phyloP scores from a whole-genome alignment of 1,140 invertebrate genomes.

The Macrocentrus cingulum region DNA sequence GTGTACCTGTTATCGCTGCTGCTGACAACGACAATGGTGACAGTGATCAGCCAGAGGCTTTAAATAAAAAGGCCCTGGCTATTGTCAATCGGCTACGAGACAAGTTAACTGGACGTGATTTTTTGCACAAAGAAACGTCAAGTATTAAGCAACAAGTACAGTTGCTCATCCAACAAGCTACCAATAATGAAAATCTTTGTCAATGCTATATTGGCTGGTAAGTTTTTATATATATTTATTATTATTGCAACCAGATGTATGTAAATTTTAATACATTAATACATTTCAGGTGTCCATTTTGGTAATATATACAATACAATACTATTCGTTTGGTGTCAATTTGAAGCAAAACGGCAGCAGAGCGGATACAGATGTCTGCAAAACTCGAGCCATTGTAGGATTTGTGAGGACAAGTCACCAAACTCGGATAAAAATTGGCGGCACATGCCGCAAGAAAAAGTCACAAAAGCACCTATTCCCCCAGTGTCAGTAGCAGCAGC shows the following conservation, averaged over 20 bases:
- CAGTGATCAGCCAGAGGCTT: slow-evolving; percentile 71
- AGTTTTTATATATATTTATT: slow-evolving; percentile 17
- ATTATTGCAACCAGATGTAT: slow-evolving; percentile 1
- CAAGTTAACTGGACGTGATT: slow-evolving; percentile 92
- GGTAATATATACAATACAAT: slow-evolving; percentile 39
- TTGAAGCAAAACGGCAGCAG: slow-evolving; percentile 62
- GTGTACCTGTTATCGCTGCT: too few species aligned
- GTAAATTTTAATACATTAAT: slow-evolving; percentile 14
- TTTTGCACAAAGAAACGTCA: slow-evolving; percentile 75
- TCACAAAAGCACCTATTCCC: slow-evolving; percentile 64
- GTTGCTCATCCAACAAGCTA: slow-evolving; percentile 94
- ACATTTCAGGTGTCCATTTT: slow-evolving; percentile 57
- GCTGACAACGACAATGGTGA: slow-evolving; percentile 58
- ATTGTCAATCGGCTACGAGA: slow-evolving; percentile 91
- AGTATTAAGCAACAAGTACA: slow-evolving; percentile 90
- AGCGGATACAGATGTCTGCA: slow-evolving; percentile 65
- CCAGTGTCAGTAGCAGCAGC: too few species aligned
- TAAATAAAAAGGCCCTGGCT: slow-evolving; percentile 89
- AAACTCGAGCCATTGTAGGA: slow-evolving; percentile 65
- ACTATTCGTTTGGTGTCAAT: slow-evolving; percentile 8
- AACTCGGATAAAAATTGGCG: slow-evolving; percentile 83
- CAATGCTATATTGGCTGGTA: slow-evolving; percentile 99
- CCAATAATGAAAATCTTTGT: slow-evolving; percentile 97
- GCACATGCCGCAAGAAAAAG: slow-evolving; percentile 89
- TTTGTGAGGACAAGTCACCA: slow-evolving; percentile 69